These are phyloP conservation scores for Perdita meconis DNA, from an alignment of 2,888 invertebrate species.

Conservation along the genomic window DNA sequence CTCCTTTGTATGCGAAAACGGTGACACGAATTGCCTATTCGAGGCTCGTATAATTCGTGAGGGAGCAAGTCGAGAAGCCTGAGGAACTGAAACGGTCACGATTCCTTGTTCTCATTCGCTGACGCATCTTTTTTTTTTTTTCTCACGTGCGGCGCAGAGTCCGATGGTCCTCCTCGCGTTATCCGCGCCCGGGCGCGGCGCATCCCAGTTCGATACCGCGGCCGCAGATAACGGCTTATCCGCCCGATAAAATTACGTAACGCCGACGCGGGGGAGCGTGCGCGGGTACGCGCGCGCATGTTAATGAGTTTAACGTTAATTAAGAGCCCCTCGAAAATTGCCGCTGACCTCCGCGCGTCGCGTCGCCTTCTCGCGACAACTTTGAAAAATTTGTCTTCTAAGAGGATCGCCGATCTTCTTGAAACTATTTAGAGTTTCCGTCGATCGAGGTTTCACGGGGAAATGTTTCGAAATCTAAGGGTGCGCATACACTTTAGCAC, in stretches of 20 bases:
- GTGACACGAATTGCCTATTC: neutral
- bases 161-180: neutral
- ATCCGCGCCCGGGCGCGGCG: neutral
- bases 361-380: neutral
- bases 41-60: no score
- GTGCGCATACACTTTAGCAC: no score
- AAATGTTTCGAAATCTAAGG: no score
- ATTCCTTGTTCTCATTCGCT: neutral
- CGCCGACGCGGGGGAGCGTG: conserved; percentile 35
- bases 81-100: neutral
- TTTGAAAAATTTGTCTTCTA: conserved; percentile 20
- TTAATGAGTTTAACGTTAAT: conserved; percentile 70
- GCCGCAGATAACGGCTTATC: conserved; percentile 54
- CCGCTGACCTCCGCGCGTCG: conserved; percentile 30
- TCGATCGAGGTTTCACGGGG: neutral
- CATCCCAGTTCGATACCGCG: conserved; percentile 36
- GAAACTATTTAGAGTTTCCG: neutral
- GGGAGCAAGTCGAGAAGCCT: neutral
- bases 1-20: neutral
- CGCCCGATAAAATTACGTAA: conserved; percentile 66
- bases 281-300: conserved; percentile 28
- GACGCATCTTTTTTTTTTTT: conserved; percentile 23
- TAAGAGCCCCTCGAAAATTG: conserved; percentile 67
- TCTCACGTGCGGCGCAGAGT: conserved; percentile 1
- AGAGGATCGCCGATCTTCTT: neutral